Conservation (phyloP, 2,888 invertebrate species). For the Orchestes rusci region DNA sequence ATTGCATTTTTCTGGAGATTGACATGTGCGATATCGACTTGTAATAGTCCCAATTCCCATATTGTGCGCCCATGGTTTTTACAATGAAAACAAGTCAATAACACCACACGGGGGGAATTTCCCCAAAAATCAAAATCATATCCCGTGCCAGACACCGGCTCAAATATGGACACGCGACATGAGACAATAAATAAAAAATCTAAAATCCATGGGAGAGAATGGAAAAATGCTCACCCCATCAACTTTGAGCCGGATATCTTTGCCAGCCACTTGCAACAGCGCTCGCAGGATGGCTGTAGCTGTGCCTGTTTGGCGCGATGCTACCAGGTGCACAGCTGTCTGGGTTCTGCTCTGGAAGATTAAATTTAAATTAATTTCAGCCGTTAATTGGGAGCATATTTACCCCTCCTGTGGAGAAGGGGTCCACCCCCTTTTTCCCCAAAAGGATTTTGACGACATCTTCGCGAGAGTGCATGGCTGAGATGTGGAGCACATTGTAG, state of each 20-base stretch:
- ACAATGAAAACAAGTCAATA: no score
- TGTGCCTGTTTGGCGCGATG: slow-evolving; percentile 85
- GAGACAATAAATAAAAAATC: no score
- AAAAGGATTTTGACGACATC: slow-evolving; percentile 89
- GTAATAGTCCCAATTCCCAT: no score
- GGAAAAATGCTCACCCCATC: slow-evolving; percentile 68
- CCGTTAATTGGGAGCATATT: slow-evolving; percentile 42
- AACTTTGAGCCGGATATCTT: slow-evolving; percentile 77
- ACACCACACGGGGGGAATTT: no score
- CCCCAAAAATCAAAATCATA: no score
- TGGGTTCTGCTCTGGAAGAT: slow-evolving; percentile 75
- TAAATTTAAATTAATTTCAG: neutral
- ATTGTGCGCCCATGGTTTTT: no score
- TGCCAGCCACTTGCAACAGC: slow-evolving; percentile 79
- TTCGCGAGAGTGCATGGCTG: slow-evolving; percentile 90
- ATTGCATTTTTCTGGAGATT: no score
- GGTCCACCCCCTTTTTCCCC: slow-evolving; percentile 83
- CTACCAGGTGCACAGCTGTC: slow-evolving; percentile 91
- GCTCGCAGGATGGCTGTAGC: slow-evolving; percentile 86
- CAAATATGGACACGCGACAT: no score
- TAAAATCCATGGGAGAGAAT: slow-evolving; percentile 9
- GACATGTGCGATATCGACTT: no score
- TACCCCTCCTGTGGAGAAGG: slow-evolving; percentile 90
- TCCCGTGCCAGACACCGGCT: no score
- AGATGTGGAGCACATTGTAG: slow-evolving; percentile 90